These are phyloP conservation scores for Vultur gryphus DNA, from an alignment of 2,797 vertebrate genomes.

Conservation along the genomic window DNA sequence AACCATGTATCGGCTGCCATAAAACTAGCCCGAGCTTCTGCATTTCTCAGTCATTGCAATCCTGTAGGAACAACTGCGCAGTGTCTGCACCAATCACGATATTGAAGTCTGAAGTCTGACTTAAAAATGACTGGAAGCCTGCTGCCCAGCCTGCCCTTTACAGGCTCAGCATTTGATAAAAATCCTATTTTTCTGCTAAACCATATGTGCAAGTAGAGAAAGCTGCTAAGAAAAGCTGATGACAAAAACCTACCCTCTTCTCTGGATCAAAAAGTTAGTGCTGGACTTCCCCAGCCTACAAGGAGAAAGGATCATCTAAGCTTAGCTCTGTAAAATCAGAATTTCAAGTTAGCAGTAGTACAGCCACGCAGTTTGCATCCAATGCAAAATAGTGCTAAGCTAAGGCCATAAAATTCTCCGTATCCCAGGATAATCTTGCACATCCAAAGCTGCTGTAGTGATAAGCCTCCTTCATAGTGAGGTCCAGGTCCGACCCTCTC, in stretches of 20 bases:
- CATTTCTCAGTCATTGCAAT: background rate
- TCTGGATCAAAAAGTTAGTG: background rate
- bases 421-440: background rate
- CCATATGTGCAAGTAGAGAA: fast-evolving
- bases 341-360: background rate
- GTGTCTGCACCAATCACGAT: background rate
- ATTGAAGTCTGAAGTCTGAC: background rate
- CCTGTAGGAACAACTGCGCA: background rate
- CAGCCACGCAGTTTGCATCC: background rate
- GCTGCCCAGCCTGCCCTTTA: background rate
- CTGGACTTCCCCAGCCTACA: background rate
- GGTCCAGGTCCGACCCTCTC: background rate
- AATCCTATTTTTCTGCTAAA: background rate
- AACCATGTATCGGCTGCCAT: background rate
- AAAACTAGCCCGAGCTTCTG: fast-evolving
- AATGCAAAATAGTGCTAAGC: background rate
- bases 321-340: background rate
- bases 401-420: background rate
- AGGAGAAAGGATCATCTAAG: background rate
- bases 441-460: background rate
- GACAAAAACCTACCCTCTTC: background rate
- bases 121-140: background rate
- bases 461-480: fast-evolving
- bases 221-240: background rate
- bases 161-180: background rate